A percentile compares a stretch with the other conserved stretches of the same genome.
Conservation (phyloP, 2,797 vertebrate species). For the Silurus aristotelis region DNA sequence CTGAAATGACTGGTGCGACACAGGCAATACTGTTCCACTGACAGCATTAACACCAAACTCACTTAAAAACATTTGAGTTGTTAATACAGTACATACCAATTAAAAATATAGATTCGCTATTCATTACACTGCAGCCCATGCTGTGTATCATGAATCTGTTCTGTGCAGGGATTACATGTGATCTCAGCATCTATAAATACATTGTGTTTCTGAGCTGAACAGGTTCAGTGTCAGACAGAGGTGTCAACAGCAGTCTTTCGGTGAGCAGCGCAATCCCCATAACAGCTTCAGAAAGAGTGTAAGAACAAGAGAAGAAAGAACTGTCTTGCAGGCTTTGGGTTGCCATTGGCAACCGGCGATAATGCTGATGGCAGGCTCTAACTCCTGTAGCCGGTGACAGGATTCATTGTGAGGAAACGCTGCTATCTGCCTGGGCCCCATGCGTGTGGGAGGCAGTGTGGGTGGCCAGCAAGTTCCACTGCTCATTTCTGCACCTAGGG, state of each 20-base stretch:
- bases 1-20: not conserved
- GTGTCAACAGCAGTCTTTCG: slow-evolving; percentile 32
- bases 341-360: slow-evolving; percentile 65
- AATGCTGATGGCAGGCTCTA: slow-evolving; percentile 57
- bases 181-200: slow-evolving; percentile 39
- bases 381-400: slow-evolving; percentile 68
- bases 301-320: slow-evolving; percentile 38
- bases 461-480: slow-evolving; percentile 44
- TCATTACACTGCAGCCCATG: not conserved
- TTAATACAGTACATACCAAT: not conserved
- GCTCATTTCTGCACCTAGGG: slow-evolving; percentile 46
- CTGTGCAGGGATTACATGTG: slow-evolving; percentile 17
- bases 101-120: not conserved
- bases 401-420: slow-evolving; percentile 53
- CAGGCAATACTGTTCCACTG: not conserved
- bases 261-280: slow-evolving; percentile 16
- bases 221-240: slow-evolving; percentile 18
- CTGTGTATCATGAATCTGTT: not conserved
- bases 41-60: not conserved
- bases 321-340: slow-evolving; percentile 59
- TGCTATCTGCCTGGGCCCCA: slow-evolving; percentile 63
- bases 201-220: slow-evolving; percentile 23
- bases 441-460: slow-evolving; percentile 45
- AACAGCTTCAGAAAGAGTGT: slow-evolving; percentile 26
- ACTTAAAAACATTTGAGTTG: not conserved